A percentile compares a stretch with the other conserved stretches of the same genome.
Conservation (phyloP, 1,140 invertebrate genomes). For the Aphelenchoides besseyi region DNA sequence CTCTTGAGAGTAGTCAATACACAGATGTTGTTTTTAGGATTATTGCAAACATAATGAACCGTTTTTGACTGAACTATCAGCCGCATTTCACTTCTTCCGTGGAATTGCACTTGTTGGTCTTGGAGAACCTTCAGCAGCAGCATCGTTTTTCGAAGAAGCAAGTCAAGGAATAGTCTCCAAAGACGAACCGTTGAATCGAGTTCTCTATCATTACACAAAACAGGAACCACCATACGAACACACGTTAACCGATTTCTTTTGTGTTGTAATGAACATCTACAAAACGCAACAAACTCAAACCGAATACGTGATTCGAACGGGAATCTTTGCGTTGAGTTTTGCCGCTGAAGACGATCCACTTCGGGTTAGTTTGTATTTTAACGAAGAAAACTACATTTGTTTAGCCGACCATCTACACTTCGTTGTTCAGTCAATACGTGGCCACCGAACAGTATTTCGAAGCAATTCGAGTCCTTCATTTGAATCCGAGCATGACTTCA, state of each 20-base stretch:
- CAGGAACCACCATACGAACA: conserved; percentile 9
- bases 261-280: conserved; percentile 39
- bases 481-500: conserved; percentile 28
- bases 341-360: conserved; percentile 22
- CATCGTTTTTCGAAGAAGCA: conserved; percentile 24
- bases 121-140: conserved; percentile 25
- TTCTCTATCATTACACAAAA: conserved; percentile 15
- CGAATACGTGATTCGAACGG: conserved; percentile 36
- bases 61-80: conserved; percentile 29
- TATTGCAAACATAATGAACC: conserved; percentile 38
- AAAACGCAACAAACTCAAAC: conserved; percentile 36
- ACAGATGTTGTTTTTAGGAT: conserved; percentile 43
- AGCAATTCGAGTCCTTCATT: conserved; percentile 35
- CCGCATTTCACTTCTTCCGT: conserved; percentile 42
- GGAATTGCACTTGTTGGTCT: conserved; percentile 36
- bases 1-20: too few species aligned
- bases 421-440: conserved; percentile 41
- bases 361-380: too few species aligned
- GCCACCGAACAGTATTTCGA: conserved; percentile 26
- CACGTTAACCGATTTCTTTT: conserved; percentile 32
- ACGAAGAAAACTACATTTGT: too few species aligned
- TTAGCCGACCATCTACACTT: conserved; percentile 39
- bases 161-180: conserved; percentile 12
- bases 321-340: conserved; percentile 28
- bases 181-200: conserved; percentile 26